Evolutionary conservation across 2,888 invertebrate species (phyloP), one percentile per base, ranked within the genome.

Genomic region (Ectropis crepuscularia): DNA sequence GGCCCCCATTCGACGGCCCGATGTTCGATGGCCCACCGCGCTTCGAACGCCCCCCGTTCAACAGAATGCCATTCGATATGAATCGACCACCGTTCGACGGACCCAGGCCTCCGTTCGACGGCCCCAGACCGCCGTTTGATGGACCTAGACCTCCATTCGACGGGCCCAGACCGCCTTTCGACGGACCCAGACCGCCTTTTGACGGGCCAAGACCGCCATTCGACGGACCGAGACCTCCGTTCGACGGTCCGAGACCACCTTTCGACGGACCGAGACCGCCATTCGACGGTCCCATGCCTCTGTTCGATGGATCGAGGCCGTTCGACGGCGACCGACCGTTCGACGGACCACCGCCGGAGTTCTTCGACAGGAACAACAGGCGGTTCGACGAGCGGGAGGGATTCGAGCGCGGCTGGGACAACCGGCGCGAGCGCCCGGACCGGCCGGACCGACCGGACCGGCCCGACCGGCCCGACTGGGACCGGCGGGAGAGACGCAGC

Each of bases 371-470:
- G 39, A 84, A 82, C 53, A 87, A 87, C 61, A 79, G 90, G 54
- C 81, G 90, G 42, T 92, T 88, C 69, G 92, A 91, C 1, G 91
- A 92, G 0, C 77, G 90, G 46, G 90, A 89, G 10, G 82, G 81
- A 63, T 90, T 80, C 67, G 92, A 91, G 0, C 77, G 89, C 42
- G 82, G 80, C 0, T 87, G 89, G 91, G 86, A 83, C 51, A 12
- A 28, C 4, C 16, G 47, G 16, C 12, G 47, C 70, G 85, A 39
- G 72, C 85, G 73, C 84, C 88, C 9, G n/a, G 80, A 81, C n/a
- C 67, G 16, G 16, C 16, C 16, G 2, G 16, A 85, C 46, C 42
- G 82, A 79, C 0, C 87, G 89, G 90, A 60, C 39, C 49, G 55
- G 12, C 38, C 37, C 36, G 47, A 48, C 36, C 28, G 47, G 86